Base-by-base conservation (phyloP, 2,797 vertebrate genomes). In the Halcyon leucocephala region DNA sequence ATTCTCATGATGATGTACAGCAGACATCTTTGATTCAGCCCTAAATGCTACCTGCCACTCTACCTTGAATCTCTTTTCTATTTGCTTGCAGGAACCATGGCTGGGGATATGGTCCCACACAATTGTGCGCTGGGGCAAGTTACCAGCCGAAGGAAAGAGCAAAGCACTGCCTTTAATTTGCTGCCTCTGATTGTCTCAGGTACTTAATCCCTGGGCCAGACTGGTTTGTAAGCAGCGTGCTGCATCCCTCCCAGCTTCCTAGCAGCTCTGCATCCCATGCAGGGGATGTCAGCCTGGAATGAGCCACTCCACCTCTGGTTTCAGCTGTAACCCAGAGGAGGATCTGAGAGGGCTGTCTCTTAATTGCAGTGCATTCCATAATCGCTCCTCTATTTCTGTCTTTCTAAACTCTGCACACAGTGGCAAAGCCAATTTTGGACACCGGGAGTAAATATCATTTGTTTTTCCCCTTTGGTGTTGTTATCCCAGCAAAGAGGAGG, bases 391-490 rank as follows among this genome's bases (percentile, higher is more conserved):
- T 91, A 41, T 94, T 96, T 89, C 82, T 74, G 79, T 8, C 48
- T 64, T 48, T 57, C 94, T 82, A 86, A 78, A 83, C 71, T 51
- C 76, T 67, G 64, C 84, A 54, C 3, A 0, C 39, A 31, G 71
- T 57, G 84, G 26, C 61, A 22, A 51, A 67, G 79, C 55, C 87
- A 46, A 26, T 70, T 93, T 91, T 89, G 91, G 89, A 44, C 79
- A 66, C 33, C 0, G 0, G 93, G 64, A 93, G 79, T 92, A 95
- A 97, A 93, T 37, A 73, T 20, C 9, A 0, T 60, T 95, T 95
- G 82, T 88, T 97, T 95, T 94, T 83, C 61, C 61, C 87, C 65
- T 67, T 42, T 26, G 25, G n/a, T 28, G 89, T 20, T 87, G 55
- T 90, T 60, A 31, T 78, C 79, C 84, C 84, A 17, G 78, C 2